Evolutionary conservation across 2,797 vertebrate species (phyloP).

Genomic region (Champsocephalus gunnari): DNA sequence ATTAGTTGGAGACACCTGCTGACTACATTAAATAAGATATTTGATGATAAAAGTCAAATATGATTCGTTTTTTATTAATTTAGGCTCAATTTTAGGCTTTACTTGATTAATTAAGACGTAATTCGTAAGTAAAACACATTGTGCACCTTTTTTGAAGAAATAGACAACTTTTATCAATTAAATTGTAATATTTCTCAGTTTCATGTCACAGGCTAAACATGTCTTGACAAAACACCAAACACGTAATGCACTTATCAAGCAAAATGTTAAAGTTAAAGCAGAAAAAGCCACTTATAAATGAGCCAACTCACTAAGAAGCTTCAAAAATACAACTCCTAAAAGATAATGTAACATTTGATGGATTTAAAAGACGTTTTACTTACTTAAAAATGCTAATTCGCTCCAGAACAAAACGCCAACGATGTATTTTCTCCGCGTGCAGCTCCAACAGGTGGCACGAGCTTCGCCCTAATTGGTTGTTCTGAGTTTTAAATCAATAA

Average conservation of each 20-base stretch:
- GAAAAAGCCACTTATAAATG: too few species aligned
- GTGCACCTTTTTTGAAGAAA: not conserved
- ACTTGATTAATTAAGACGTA: not conserved
- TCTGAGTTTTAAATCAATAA: too few species aligned
- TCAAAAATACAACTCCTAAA: not conserved
- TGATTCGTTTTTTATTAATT: too few species aligned
- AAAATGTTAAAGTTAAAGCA: too few species aligned
- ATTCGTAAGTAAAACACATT: not conserved
- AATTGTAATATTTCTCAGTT: not conserved
- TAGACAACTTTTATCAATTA: too few species aligned
- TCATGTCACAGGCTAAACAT: not conserved
- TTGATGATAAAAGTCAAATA: too few species aligned
- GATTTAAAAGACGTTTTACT: not conserved
- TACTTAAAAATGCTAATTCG: not conserved
- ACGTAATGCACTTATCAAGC: not conserved
- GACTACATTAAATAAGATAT: too few species aligned
- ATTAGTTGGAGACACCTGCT: too few species aligned
- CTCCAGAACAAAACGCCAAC: too few species aligned
- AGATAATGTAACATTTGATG: not conserved
- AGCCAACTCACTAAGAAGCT: not conserved
- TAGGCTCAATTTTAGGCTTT: not conserved
- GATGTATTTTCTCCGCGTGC: not conserved
- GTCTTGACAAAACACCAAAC: too few species aligned
- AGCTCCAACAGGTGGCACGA: slow-evolving; percentile 16
- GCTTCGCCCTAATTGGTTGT: not conserved